These are phyloP conservation scores for Gracilinanus agilis DNA, from an alignment of 2,113 vertebrate genomes.

Conservation along the genomic window DNA sequence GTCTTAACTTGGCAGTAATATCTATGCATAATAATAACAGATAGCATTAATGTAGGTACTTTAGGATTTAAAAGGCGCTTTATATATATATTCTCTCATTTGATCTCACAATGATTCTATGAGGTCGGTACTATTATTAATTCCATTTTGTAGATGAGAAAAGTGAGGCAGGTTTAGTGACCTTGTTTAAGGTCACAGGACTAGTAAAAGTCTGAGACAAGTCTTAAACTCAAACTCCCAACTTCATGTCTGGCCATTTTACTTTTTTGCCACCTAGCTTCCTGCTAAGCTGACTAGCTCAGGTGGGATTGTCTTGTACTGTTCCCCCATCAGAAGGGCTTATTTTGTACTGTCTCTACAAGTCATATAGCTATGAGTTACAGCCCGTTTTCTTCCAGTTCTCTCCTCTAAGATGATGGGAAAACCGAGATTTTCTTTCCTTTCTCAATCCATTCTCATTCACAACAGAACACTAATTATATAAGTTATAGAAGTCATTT, in stretches of 20 bases:
- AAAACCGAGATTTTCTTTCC: background rate
- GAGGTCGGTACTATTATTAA: background rate
- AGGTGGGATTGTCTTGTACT: background rate
- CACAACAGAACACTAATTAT: background rate
- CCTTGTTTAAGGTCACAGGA: background rate
- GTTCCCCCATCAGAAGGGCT: background rate
- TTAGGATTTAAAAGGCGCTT: background rate
- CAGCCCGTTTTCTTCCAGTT: background rate
- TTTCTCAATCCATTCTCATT: background rate
- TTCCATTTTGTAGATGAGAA: background rate
- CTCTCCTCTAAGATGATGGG: background rate
- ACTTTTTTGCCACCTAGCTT: background rate
- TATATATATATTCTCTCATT: background rate
- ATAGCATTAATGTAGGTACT: background rate
- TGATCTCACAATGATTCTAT: background rate
- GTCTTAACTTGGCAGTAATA: background rate
- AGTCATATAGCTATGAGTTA: background rate
- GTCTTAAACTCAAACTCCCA: background rate
- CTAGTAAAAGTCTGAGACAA: background rate
- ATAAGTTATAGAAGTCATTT: background rate
- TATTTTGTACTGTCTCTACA: background rate
- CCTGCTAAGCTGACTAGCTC: background rate
- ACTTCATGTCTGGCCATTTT: background rate
- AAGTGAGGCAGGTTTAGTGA: background rate
- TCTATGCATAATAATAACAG: background rate